Conservation (phyloP, 2,888 invertebrate genomes). For the Hypsopygia costalis region DNA sequence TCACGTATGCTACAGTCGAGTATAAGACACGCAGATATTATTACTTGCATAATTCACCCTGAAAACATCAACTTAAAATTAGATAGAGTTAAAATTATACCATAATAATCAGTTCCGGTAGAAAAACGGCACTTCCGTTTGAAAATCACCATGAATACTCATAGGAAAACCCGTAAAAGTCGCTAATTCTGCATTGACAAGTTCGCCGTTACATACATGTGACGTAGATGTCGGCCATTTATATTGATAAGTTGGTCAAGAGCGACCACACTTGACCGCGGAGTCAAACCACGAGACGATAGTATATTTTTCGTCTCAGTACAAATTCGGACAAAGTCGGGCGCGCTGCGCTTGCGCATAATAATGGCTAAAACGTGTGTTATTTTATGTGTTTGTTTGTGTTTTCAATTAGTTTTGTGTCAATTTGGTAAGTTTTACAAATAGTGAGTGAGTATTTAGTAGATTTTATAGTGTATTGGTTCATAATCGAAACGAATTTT, state of each 20-base stretch:
- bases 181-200: not conserved
- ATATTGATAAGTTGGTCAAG: constrained; percentile 20
- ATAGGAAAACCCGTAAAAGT: not conserved
- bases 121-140: not conserved
- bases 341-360: not conserved
- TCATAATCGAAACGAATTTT: too few species aligned
- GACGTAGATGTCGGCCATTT: constrained; percentile 19
- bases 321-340: not conserved
- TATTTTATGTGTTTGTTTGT: constrained; percentile 45
- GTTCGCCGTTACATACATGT: not conserved
- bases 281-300: constrained; percentile 1
- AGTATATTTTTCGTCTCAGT: not conserved
- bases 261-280: constrained; percentile 14
- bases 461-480: too few species aligned
- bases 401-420: constrained; percentile 37
- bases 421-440: constrained; percentile 62
- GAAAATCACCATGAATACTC: not conserved
- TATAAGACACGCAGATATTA: too few species aligned
- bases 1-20: too few species aligned
- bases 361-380: constrained; percentile 33
- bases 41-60: too few species aligned
- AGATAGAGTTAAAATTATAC: too few species aligned
- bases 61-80: too few species aligned
- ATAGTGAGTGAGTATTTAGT: constrained; percentile 3
- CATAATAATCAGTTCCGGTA: too few species aligned